A percentile compares a stretch with the other conserved stretches of the same genome.
Conservation (phyloP, 2,797 vertebrate genomes). For the Falco rusticolus region DNA sequence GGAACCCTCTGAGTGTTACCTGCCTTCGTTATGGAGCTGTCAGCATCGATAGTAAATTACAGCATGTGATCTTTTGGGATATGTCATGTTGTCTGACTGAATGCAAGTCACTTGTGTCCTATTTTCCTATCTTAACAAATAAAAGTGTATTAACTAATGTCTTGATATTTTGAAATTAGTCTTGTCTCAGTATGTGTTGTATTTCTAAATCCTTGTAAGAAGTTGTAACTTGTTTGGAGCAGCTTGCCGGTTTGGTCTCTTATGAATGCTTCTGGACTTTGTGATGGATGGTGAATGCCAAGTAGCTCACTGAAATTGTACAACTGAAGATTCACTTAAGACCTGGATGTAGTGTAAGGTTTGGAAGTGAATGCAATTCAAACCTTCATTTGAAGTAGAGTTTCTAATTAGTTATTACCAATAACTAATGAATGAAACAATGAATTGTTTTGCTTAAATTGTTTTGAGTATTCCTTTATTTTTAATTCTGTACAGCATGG, state of each 20-base stretch:
- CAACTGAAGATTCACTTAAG: neutral
- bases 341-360: neutral
- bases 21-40: neutral
- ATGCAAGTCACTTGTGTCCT: neutral
- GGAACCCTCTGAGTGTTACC: neutral
- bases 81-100: neutral
- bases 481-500: accelerated
- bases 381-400: neutral
- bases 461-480: neutral
- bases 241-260: neutral
- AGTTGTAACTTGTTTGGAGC: neutral
- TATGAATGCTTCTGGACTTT: neutral
- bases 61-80: neutral
- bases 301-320: neutral
- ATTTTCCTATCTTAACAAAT: neutral
- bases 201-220: neutral
- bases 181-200: neutral
- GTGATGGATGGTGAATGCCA: neutral
- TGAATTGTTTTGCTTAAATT: neutral
- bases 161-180: neutral
- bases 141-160: neutral
- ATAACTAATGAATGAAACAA: too few relatives aligned
- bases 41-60: neutral
- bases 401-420: neutral
- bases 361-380: accelerated